Base-by-base conservation (phyloP, 1,140 invertebrate genomes). In the Aphelinus atriplicis region DNA sequence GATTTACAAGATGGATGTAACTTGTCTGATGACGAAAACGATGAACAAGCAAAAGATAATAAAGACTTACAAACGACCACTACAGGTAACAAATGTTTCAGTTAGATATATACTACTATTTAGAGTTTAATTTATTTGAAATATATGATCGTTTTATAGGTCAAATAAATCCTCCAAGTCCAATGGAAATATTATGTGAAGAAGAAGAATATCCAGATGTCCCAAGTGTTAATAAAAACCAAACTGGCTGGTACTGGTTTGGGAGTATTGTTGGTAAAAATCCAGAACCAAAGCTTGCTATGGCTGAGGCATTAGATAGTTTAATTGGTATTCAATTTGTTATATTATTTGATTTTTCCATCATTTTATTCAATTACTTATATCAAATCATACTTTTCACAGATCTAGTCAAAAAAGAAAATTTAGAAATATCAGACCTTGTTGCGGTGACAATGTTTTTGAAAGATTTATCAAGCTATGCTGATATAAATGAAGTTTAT, bases 391-490 rank as follows among this genome's bases (percentile, higher is more conserved):
- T 51, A 63, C 10, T 77, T 81, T 60, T 73, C 46, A 64, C 83
- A 92, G 91, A 84, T 83, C 84, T 92, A 79, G 83, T 92, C 67
- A 84, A 89, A 60, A 88, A 88, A 48, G 88, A 92, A 84, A 87
- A 89, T 77, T 87, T 94, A 75, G 84, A 88, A 61, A 84, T 95
- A 65, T 85, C 89, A 64, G 91, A 96, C 81, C 85, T 97, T 61
- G 94, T 95, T 79, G 92, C 92, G 7, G 91, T 97, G 51, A 94
- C 92, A 66, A 88, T 97, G 78, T 97, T 95, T 82, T 91, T 98
- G 70, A 89, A 91, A 72, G 92, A 94, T 81, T 96, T 98, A 93
- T 89, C 87, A 3, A 90, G 94, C 71, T 98, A 96, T 88, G 85
- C 90, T 4, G 87, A 88, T 4, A 87, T 97, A 62, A 98, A 97